phyloP scores from a whole-genome alignment of 1,140 invertebrate genomes.

The Zaprionus tsacasi region DNA sequence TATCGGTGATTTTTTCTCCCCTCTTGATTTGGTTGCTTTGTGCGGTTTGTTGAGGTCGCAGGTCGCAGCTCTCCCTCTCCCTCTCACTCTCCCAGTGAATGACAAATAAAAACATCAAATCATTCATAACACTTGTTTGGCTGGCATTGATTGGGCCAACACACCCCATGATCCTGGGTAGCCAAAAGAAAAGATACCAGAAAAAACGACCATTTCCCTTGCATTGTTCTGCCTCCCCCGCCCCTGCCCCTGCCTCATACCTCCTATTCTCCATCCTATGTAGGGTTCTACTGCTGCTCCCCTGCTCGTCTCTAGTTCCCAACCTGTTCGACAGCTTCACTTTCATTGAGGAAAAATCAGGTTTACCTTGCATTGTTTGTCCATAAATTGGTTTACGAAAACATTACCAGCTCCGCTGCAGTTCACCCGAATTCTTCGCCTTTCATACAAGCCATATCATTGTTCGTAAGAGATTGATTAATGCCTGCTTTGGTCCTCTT shows the following conservation, averaged over 20 bases:
- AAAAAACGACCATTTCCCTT: conserved; percentile 63
- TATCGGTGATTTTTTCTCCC: conserved; percentile 59
- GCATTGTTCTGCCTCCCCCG: conserved; percentile 49
- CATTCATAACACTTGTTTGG: conserved; percentile 78
- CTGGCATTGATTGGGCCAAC: conserved; percentile 79
- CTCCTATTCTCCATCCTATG: background rate
- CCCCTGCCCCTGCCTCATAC: conserved; percentile 9
- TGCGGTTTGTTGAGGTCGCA: conserved; percentile 70
- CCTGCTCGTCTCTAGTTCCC: background rate
- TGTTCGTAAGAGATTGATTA: conserved; percentile 69
- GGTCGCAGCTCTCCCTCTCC: conserved; percentile 7
- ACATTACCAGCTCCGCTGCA: conserved; percentile 57
- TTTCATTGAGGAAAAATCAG: conserved; percentile 65
- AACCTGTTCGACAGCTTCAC: conserved; percentile 50
- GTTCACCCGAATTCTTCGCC: conserved; percentile 59
- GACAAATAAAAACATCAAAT: conserved; percentile 80
- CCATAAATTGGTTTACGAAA: conserved; percentile 70
- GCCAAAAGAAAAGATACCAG: conserved; percentile 1
- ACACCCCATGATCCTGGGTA: conserved; percentile 72
- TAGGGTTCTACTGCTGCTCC: background rate
- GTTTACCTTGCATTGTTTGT: conserved; percentile 49
- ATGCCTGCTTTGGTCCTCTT: conserved; percentile 43
- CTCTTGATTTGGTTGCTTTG: conserved; percentile 46
- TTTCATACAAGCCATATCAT: conserved; percentile 31
- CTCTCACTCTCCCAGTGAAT: background rate